These are phyloP conservation scores for Sitophilus oryzae DNA, from an alignment of 1,140 invertebrate species.

Conservation along the genomic window DNA sequence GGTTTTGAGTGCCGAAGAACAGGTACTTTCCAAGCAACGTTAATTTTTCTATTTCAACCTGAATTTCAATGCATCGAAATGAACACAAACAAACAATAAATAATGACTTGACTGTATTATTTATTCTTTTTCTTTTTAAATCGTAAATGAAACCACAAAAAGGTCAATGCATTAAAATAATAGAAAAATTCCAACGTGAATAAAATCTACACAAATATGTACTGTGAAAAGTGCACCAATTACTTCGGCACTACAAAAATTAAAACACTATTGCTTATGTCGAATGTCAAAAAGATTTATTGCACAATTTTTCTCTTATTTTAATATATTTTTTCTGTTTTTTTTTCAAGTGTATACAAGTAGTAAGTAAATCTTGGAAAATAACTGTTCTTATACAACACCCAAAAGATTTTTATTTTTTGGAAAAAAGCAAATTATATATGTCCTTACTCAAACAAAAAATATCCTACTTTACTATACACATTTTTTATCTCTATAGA, in stretches of 20 bases:
- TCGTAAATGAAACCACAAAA: neutral
- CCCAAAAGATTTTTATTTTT: slow-evolving; percentile 21
- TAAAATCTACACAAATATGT: slow-evolving; percentile 41
- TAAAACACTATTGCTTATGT: slow-evolving; percentile 30
- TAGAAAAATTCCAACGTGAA: slow-evolving; percentile 20
- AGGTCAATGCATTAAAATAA: slow-evolving; percentile 33
- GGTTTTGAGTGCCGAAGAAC: slow-evolving; percentile 66
- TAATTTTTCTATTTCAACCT: slow-evolving; percentile 40
- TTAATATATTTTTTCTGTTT: neutral
- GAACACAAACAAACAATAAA: neutral
- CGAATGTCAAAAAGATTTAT: slow-evolving; percentile 39
- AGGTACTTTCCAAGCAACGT: slow-evolving; percentile 56
- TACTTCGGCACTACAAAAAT: slow-evolving; percentile 45
- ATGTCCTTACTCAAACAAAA: neutral
- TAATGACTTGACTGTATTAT: neutral
- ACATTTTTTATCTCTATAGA: too few relatives aligned
- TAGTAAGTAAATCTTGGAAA: slow-evolving; percentile 42
- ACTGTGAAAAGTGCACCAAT: slow-evolving; percentile 45
- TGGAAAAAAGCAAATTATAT: neutral
- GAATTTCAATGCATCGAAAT: slow-evolving; percentile 36
- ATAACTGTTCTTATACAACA: slow-evolving; percentile 46
- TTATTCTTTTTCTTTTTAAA: too few relatives aligned
- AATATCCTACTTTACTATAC: neutral
- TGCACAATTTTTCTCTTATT: slow-evolving; percentile 31
- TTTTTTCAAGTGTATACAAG: slow-evolving; percentile 3